Evolutionary conservation across 1,140 invertebrate species (phyloP).

Genomic region (Sesamia nonagrioides): DNA sequence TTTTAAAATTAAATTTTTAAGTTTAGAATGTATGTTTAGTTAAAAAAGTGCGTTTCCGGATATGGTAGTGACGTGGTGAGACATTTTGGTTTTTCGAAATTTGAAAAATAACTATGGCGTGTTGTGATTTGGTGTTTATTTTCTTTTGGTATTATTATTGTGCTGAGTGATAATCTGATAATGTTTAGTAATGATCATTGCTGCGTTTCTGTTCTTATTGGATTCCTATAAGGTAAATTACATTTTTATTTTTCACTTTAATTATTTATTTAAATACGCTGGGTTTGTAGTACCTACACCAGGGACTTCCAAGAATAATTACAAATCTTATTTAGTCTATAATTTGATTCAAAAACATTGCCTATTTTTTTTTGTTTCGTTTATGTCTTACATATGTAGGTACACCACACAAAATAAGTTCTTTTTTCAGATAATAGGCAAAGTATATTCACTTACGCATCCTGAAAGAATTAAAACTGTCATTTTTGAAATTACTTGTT

Average conservation of each 20-base stretch:
- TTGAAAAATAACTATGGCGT: constrained; percentile 26
- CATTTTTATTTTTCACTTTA: not conserved
- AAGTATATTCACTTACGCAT: too few relatives aligned
- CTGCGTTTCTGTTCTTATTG: constrained; percentile 58
- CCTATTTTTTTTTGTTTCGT: too few relatives aligned
- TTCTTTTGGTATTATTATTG: constrained; percentile 37
- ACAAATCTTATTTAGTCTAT: too few relatives aligned
- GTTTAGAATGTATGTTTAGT: constrained; percentile 5
- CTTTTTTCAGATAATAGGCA: too few relatives aligned
- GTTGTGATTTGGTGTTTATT: constrained; percentile 42
- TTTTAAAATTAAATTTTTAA: not conserved
- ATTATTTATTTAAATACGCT: too few relatives aligned
- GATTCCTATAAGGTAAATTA: constrained; percentile 75
- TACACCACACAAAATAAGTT: too few relatives aligned
- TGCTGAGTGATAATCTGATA: constrained; percentile 51
- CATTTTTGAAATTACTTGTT: too few relatives aligned
- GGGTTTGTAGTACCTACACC: too few relatives aligned
- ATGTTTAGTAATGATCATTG: constrained; percentile 57
- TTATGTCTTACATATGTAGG: too few relatives aligned
- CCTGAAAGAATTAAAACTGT: too few relatives aligned
- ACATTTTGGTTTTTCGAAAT: constrained; percentile 1
- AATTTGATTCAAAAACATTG: too few relatives aligned
- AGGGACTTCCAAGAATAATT: too few relatives aligned
- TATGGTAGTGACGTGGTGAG: constrained; percentile 23
- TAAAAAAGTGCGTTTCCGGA: constrained; percentile 3